Base-by-base conservation (phyloP, 2,113 vertebrate species). In the Heliornis fulica region DNA sequence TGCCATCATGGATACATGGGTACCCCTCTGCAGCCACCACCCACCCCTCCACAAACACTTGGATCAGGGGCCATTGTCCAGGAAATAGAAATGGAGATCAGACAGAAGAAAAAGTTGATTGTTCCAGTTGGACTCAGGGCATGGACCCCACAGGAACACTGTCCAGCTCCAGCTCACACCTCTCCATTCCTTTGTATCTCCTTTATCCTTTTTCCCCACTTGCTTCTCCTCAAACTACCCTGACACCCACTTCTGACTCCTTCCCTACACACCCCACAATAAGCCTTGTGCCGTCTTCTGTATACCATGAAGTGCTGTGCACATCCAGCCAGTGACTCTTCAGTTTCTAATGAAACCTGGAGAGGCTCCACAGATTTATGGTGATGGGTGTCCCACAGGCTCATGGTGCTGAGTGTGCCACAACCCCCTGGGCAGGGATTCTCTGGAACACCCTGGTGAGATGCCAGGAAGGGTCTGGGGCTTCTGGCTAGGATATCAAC, bases 81-180 rank as follows among this genome's bases (percentile, higher is more conserved):
- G 19, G 21, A 83, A 70, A 16, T 2, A 53, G 56, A 53, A 86
- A 11, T 9, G 3, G 10, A 76, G 31, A 76, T 71, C 20, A 40
- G 25, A n/a, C 28, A 71, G 5, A 80, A 68, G 10, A 41, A 3
- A 32, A 7, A 2, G 16, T 8, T 2, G 17, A 53, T 11, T 1
- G 2, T 5, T 3, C 2, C 1, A 2, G 9, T 10, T 1, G 2
- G 15, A 11, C 6, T 0, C 18, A 48, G 13, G 28, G 3, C 12
- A 23, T 9, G 31, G 5, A 10, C 14, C 25, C 2, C 10, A n/a
- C 1, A 0, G 29, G 13, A 3, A 25, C n/a, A 23, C 8, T 20
- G 28, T 4, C 7, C 9, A 53, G 12, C 1, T 68, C 13, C 34
- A 71, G 8, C 6, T 77, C 17, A 38, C 13, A 10, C 1, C 7